A percentile compares a stretch with the other conserved stretches of the same genome.
phyloP scores from a whole-genome alignment of 2,888 invertebrate species.

The Lottia gigantea region DNA sequence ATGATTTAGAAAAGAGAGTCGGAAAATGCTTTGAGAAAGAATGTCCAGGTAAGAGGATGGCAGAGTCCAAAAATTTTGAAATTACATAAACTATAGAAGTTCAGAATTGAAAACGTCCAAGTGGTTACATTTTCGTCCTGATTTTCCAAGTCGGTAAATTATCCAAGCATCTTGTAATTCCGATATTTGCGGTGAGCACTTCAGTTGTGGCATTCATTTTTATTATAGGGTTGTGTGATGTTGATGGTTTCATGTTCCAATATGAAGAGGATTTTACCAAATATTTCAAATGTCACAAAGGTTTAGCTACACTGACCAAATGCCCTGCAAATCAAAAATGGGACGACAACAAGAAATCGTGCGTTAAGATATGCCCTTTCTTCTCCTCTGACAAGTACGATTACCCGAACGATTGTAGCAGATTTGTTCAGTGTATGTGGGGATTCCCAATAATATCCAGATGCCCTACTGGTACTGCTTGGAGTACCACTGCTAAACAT shows the following conservation, averaged over 20 bases:
- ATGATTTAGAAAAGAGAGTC: not conserved
- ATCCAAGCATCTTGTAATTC: no score
- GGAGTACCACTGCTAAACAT: not conserved
- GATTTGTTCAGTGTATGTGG: not conserved
- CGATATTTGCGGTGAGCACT: no score
- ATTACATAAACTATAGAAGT: not conserved
- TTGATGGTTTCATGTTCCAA: not conserved
- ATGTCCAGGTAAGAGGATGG: not conserved
- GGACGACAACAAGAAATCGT: not conserved
- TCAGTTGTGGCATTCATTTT: not conserved
- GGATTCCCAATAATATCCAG: not conserved
- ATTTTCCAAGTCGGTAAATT: no score
- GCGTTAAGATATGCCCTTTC: not conserved
- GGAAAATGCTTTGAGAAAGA: not conserved
- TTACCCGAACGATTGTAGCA: not conserved
- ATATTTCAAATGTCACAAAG: not conserved
- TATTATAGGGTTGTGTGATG: not conserved
- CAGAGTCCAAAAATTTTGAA: no score
- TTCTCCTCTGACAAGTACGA: not conserved
- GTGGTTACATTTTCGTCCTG: no score
- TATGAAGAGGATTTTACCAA: constrained; percentile 1
- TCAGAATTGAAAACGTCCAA: no score
- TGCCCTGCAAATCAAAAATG: not conserved
- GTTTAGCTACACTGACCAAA: not conserved
- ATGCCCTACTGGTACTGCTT: not conserved